Evolutionary conservation across 2,113 vertebrate species (phyloP), one percentile per base, ranked within the genome.

Genomic region (Athene cunicularia): DNA sequence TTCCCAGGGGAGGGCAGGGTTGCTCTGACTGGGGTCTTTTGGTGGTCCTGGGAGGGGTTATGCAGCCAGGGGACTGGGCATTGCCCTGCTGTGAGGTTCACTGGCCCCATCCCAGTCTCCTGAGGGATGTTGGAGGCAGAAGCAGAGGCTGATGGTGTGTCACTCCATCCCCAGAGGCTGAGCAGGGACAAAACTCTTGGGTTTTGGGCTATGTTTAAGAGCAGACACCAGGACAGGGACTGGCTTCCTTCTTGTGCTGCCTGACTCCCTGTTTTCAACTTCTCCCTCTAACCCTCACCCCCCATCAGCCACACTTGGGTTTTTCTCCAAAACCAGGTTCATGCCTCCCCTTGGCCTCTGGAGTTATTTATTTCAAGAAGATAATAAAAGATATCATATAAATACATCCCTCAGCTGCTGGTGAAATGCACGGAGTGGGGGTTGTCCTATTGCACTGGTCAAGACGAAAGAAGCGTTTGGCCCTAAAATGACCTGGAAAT

Each of bases 111-210:
- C 24, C n/a, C 39, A 15, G 41, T 50, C 20, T 79, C 32, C 32
- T 1, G 1, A 1, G 4, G 66, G 59, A 21, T 80, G 43, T n/a
- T 67, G 24, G 45, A 53, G 37, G 27, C 26, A 55, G 47, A 47
- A 74, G 18, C 52, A 79, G 52, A 23, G 43, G 2, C 41, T 52
- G 50, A 30, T 0, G 2, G 21, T 50, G 23, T 0, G 21, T 18
- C 49, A 39, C 16, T 50, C 52, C 32, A 20, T 50, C 30, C 28
- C 43, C 52, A 56, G 24, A 62, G 49, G 15, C 41, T 70, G 33
- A 33, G 41, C 33, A 47, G 45, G 14, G 27, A 8, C 35, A 33
- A 59, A 53, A 43, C 30, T 60, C 5, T 5, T 16, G 35, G 8
- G 1, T 15, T 77, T 86, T 13, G 23, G 23, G 37, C 14, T 77